Evolutionary conservation across 2,888 invertebrate genomes (phyloP).

Genomic region (Noctua janthina): DNA sequence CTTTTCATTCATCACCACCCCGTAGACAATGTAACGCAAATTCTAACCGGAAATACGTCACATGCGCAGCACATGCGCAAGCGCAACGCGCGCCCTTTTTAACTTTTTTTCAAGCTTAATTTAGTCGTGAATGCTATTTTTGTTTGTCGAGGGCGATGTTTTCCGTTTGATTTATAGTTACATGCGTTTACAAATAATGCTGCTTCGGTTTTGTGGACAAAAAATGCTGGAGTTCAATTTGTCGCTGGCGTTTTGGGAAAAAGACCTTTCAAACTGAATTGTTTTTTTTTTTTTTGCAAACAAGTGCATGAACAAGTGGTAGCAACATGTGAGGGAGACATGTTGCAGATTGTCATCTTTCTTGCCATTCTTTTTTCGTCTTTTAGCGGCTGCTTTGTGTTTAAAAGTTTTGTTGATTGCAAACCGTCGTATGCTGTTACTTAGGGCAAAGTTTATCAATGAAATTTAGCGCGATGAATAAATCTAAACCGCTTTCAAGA

Average conservation of each 20-base stretch:
- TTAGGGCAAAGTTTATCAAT: neutral
- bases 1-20: constrained; percentile 71
- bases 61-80: constrained; percentile 86
- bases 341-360: constrained; percentile 35
- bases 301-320: constrained; percentile 56
- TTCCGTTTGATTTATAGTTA: constrained; percentile 82
- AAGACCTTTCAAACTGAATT: constrained; percentile 38
- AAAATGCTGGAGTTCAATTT: constrained; percentile 49
- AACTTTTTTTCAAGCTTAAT: constrained; percentile 76
- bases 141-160: constrained; percentile 79
- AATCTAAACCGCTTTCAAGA: neutral
- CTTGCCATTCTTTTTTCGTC: neutral
- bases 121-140: constrained; percentile 81
- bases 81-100: constrained; percentile 84
- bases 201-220: constrained; percentile 39
- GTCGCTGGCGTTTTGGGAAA: constrained; percentile 27
- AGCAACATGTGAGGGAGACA: constrained; percentile 39
- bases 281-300: constrained; percentile 38
- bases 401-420: neutral
- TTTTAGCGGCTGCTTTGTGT: neutral
- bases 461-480: neutral
- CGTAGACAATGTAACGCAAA: constrained; percentile 82
- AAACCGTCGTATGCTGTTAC: neutral
- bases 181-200: constrained; percentile 65
- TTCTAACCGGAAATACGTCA: constrained; percentile 88